A percentile compares a stretch with the other conserved stretches of the same genome.
Evolutionary conservation across 1,140 invertebrate genomes (phyloP).

Genomic region (Nephotettix cincticeps): DNA sequence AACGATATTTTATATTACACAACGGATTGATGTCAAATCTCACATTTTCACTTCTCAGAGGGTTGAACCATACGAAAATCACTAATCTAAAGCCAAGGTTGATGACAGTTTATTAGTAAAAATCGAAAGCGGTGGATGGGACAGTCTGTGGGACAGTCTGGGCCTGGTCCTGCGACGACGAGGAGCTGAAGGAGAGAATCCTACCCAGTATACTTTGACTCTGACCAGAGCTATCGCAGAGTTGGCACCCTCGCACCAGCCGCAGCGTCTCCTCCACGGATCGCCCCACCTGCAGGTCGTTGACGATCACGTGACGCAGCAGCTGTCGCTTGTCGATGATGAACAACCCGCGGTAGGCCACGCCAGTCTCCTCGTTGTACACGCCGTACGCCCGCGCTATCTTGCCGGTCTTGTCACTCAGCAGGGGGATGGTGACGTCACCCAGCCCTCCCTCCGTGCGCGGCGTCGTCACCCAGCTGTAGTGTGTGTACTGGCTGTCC

Average conservation of each 20-base stretch:
- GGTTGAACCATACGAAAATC: too few species aligned
- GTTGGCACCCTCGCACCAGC: conserved; percentile 93
- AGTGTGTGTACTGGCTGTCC: conserved; percentile 66
- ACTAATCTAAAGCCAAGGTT: too few species aligned
- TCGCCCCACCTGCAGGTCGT: conserved; percentile 94
- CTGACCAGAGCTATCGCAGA: conserved; percentile 90
- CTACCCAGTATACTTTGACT: too few species aligned
- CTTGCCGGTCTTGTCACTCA: conserved; percentile 87
- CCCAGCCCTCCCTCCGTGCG: conserved; percentile 86
- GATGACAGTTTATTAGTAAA: too few species aligned
- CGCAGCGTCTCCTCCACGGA: conserved; percentile 89
- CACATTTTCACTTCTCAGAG: too few species aligned
- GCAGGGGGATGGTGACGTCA: conserved; percentile 79
- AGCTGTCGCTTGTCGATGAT: conserved; percentile 72
- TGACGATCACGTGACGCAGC: conserved; percentile 93
- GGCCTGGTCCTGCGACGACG: too few species aligned
- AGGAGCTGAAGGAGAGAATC: too few species aligned
- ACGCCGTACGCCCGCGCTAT: conserved; percentile 87
- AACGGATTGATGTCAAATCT: too few species aligned
- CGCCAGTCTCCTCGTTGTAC: conserved; percentile 76
- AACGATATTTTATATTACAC: too few species aligned
- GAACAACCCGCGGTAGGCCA: conserved; percentile 76
- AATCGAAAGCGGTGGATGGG: too few species aligned
- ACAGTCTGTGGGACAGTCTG: too few species aligned
- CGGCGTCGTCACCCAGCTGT: conserved; percentile 72